Evolutionary conservation across 2,797 vertebrate genomes (phyloP).

Genomic region (Alcedo atthis): DNA sequence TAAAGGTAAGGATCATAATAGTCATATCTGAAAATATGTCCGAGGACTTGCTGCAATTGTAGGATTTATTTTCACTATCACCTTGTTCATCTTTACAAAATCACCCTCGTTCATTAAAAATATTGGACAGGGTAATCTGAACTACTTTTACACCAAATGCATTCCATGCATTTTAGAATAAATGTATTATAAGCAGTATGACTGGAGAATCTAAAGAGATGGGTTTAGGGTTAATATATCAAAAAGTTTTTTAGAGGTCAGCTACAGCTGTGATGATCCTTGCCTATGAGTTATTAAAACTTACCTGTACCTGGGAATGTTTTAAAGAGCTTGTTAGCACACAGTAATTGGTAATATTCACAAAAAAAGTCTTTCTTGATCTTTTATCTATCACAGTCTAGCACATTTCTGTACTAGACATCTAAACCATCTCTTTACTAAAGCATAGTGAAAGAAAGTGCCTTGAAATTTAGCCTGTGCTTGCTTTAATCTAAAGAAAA

Average conservation of each 20-base stretch:
- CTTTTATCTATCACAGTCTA: conserved; percentile 25
- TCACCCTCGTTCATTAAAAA: neutral
- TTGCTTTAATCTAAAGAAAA: conserved; percentile 45
- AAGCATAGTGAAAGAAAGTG: conserved; percentile 11
- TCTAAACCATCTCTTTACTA: conserved; percentile 15
- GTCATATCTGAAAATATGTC: neutral
- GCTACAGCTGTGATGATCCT: neutral
- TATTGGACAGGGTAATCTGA: neutral
- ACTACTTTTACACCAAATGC: neutral
- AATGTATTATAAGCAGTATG: neutral
- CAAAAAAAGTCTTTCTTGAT: neutral
- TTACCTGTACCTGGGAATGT: neutral
- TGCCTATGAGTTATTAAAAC: conserved; percentile 25
- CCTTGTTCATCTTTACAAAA: neutral
- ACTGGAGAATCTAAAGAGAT: neutral
- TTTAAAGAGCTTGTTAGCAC: conserved; percentile 38
- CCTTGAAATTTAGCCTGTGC: conserved; percentile 35
- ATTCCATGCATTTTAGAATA: neutral
- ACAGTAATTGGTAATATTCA: conserved; percentile 15
- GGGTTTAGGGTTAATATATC: neutral
- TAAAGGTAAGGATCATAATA: neutral
- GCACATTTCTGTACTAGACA: conserved; percentile 40
- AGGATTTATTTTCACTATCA: neutral
- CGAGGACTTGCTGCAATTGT: neutral
- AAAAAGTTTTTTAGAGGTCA: neutral